Conservation (phyloP, 2,797 vertebrate species). For the Cirrhinus molitorella region DNA sequence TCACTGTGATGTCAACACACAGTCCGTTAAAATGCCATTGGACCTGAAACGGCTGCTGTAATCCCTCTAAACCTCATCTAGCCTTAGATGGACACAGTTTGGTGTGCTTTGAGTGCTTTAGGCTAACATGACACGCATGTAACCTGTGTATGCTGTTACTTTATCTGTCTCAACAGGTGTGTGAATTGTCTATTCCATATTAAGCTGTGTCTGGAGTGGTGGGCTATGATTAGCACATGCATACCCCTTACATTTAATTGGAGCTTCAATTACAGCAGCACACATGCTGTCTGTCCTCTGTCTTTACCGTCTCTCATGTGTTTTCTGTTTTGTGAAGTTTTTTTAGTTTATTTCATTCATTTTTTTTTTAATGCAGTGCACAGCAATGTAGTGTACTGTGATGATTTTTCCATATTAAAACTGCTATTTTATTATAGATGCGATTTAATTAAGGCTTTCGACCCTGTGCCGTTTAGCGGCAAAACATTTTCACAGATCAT, state of each 20-base stretch:
- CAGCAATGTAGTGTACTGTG: not conserved
- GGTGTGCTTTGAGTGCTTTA: not conserved
- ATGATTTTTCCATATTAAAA: not conserved
- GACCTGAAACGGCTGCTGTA: conserved; percentile 25
- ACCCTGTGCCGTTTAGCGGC: not conserved
- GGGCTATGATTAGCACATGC: conserved; percentile 58
- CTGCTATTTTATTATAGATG: too few relatives aligned
- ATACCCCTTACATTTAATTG: conserved; percentile 41
- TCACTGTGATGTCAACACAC: conserved; percentile 39
- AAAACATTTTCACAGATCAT: not conserved
- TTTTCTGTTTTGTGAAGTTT: not conserved
- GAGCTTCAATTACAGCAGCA: conserved; percentile 45
- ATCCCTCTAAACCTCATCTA: conserved; percentile 29
- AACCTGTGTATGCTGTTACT: not conserved
- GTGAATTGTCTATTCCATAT: conserved; percentile 56
- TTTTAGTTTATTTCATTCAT: too few relatives aligned
- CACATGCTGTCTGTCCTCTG: conserved; percentile 22
- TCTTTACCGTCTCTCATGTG: not conserved
- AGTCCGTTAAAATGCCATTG: conserved; percentile 32
- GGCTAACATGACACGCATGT: not conserved
- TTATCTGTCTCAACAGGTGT: conserved; percentile 52
- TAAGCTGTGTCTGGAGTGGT: conserved; percentile 45
- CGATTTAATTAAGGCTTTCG: not conserved
- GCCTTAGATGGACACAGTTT: conserved; percentile 7
- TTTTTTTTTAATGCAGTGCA: not conserved